Base-by-base conservation (phyloP, 2,113 vertebrate genomes). In the Pelecanus crispus region DNA sequence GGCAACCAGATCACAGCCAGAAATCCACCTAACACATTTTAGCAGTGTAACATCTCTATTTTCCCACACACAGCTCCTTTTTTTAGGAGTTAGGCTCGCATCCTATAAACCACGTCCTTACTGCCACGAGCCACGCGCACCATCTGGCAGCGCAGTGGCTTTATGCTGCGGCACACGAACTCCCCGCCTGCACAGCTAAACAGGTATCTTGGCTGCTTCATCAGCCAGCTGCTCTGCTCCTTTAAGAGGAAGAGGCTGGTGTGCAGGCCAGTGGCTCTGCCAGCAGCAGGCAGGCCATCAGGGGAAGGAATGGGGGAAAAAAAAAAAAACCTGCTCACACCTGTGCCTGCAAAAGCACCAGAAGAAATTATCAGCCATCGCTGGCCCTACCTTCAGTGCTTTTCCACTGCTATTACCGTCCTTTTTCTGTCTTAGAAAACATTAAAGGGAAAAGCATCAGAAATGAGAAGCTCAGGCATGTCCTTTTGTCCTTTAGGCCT, bases 191-290 rank as follows among this genome's bases (percentile, higher is more conserved):
- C 73, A 9, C 59, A 86, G 94, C 81, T 63, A 34, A 49, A 49
- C 73, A 73, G 94, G 93, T 93, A 95, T 10, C 88, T 38, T 44
- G 81, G 89, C 79, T 45, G 19, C 90, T 61, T 65, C 86, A 25
- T 29, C 88, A 59, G 59, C 90, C 96, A 97, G 90, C 96, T 97
- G 96, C 96, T 97, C 79, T 38, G 78, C 88, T 93, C 65, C 94
- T 81, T 40, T 14, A 58, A 44, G 81, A 26, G 83, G 52, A 63
- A 75, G 72, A 29, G 68, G 11, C 53, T 10, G 47, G 61, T 59
- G 86, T 2, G 16, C 45, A n/a, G 77, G 58, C 52, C 86, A 59
- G 73, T 4, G 38, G 90, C 86, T 47, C 84, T 96, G 92, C 73
- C 90, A 91, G 50, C 88, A 95, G 93, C 95, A 89, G 71, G 93